Conservation (phyloP, 2,113 vertebrate species). For the Triplophysa tibetana region DNA sequence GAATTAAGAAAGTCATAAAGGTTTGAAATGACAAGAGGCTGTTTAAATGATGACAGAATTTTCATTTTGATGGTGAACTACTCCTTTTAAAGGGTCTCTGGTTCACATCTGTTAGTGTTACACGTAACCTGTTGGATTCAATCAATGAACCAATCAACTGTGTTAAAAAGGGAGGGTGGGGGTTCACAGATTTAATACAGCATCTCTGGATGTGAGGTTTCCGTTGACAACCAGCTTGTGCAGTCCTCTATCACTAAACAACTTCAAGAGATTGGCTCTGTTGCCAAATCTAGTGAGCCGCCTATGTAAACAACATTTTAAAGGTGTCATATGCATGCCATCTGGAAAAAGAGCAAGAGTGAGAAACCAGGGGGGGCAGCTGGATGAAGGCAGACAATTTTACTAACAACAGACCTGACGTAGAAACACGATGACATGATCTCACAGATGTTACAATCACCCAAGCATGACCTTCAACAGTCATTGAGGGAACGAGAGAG, state of each 20-base stretch:
- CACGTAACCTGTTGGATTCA: background rate
- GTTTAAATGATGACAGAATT: no score
- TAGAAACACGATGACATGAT: background rate
- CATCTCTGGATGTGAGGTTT: conserved; percentile 9
- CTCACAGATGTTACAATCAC: background rate
- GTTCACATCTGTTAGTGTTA: background rate
- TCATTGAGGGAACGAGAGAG: conserved; percentile 15
- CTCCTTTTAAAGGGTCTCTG: background rate
- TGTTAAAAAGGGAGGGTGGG: background rate
- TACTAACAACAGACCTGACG: no score
- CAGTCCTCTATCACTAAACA: background rate
- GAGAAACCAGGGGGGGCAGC: background rate
- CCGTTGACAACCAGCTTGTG: conserved; percentile 9
- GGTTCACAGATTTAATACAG: background rate
- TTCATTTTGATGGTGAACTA: no score
- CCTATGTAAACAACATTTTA: no score
- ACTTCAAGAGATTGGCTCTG: no score
- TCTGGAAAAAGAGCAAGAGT: background rate
- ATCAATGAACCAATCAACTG: background rate
- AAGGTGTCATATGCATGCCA: no score
- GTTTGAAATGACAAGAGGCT: no score
- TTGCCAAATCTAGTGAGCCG: no score
- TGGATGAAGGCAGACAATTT: background rate
- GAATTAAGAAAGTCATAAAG: no score
- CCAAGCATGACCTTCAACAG: conserved; percentile 33